Evolutionary conservation across 2,888 invertebrate species (phyloP).

Genomic region (Hirtodrosophila trivittata): DNA sequence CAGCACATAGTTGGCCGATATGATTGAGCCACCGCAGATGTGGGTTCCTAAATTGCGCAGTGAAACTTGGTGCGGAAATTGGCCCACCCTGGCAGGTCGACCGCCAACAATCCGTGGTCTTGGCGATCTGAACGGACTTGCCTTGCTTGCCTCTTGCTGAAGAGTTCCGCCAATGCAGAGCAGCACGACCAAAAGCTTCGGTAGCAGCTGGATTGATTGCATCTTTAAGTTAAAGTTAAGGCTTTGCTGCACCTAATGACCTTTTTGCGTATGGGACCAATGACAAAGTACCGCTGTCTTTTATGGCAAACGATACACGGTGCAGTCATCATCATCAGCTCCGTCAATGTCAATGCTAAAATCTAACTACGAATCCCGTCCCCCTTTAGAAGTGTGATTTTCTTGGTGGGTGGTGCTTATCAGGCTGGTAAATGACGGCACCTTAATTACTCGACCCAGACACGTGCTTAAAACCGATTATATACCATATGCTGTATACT

Average conservation of each 20-base stretch:
- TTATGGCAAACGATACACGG: constrained; percentile 25
- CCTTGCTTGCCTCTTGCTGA: neutral
- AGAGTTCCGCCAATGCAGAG: constrained; percentile 2
- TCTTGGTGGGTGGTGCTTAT: no score
- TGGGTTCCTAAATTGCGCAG: constrained; percentile 63
- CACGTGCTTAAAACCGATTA: constrained; percentile 25
- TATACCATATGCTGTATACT: no score
- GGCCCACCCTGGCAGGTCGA: constrained; percentile 70
- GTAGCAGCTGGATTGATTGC: constrained; percentile 22
- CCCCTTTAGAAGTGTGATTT: no score
- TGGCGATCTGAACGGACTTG: neutral
- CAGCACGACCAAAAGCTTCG: constrained; percentile 29
- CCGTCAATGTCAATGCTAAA: constrained; percentile 46
- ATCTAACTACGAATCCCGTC: no score
- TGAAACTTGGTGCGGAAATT: constrained; percentile 83
- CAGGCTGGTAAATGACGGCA: constrained; percentile 33
- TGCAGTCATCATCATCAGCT: constrained; percentile 17
- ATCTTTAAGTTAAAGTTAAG: neutral
- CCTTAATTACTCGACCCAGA: constrained; percentile 37
- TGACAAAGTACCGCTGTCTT: constrained; percentile 20
- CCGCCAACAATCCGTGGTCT: constrained; percentile 80
- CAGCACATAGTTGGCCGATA: constrained; percentile 67
- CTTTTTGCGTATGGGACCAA: constrained; percentile 7
- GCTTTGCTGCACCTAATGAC: neutral
- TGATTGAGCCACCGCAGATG: constrained; percentile 79